Conservation (phyloP, 2,113 vertebrate species). For the Pangasianodon gigas region DNA sequence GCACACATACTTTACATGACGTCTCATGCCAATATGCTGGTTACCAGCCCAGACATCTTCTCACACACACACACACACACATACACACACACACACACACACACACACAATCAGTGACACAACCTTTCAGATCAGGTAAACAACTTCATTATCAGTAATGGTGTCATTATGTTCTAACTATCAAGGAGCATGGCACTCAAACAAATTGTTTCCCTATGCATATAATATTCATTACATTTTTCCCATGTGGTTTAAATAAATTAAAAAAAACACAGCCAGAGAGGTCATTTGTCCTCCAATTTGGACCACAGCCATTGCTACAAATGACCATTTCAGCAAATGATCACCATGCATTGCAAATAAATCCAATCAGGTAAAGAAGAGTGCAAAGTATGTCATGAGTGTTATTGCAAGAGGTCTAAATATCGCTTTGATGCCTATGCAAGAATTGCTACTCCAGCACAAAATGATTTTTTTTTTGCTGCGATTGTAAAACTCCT, state of each 20-base stretch:
- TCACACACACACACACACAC: background rate
- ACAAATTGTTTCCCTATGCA: background rate
- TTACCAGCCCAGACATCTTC: background rate
- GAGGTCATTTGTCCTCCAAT: background rate
- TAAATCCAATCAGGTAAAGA: background rate
- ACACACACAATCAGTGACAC: background rate
- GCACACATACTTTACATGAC: constrained; percentile 37
- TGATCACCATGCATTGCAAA: background rate
- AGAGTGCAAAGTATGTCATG: background rate
- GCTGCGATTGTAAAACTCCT: too few species aligned
- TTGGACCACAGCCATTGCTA: background rate
- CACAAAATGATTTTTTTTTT: too few species aligned
- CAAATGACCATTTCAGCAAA: background rate
- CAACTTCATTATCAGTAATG: background rate
- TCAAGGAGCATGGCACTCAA: background rate
- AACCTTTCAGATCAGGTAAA: background rate
- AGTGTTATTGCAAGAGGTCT: background rate
- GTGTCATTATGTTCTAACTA: background rate
- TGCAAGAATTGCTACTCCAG: too few species aligned
- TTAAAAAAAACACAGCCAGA: background rate
- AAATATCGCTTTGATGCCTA: background rate
- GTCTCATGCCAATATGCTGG: constrained; percentile 54
- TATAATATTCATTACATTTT: background rate
- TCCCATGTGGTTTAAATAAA: background rate
- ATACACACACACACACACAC: background rate